Evolutionary conservation across 2,888 invertebrate genomes (phyloP).

Genomic region (Tachystola acroxantha): DNA sequence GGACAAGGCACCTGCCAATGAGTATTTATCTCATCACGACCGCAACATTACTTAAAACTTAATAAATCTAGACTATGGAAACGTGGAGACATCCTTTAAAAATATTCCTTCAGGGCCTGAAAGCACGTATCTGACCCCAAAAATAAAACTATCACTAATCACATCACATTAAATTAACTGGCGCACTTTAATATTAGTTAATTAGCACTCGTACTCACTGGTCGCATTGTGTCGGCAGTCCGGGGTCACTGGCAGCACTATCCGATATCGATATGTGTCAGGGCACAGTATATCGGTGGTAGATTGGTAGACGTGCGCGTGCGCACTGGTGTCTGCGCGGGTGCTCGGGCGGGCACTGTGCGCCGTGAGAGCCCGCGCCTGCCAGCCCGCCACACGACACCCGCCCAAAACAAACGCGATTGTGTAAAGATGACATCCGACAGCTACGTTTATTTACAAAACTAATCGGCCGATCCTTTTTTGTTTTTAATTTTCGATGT

Average conservation of each 20-base stretch:
- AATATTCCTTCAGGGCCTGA: too few species aligned
- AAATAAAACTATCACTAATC: background rate
- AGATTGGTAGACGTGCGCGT: conserved; percentile 24
- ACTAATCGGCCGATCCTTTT: too few species aligned
- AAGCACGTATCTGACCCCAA: too few species aligned
- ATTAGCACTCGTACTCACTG: conserved; percentile 57
- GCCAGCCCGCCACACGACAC: conserved; percentile 14
- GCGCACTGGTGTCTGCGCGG: conserved; percentile 45
- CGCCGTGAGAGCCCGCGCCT: conserved; percentile 24
- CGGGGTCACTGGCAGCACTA: conserved; percentile 25
- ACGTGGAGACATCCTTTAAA: too few species aligned
- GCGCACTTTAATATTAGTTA: conserved; percentile 1
- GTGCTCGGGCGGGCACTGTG: conserved; percentile 27
- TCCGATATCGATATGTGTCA: conserved; percentile 7
- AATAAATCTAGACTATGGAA: too few species aligned
- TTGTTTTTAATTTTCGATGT: conserved; percentile 22
- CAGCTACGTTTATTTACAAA: conserved; percentile 8
- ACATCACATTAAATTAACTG: background rate
- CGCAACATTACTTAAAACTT: too few species aligned
- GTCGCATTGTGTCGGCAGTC: conserved; percentile 54
- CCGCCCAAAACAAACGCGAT: conserved; percentile 40
- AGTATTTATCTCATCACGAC: too few species aligned
- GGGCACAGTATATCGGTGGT: conserved; percentile 13
- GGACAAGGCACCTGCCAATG: background rate
- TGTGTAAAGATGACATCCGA: conserved; percentile 38